These are phyloP conservation scores for Drosophila subpulchrella DNA, from an alignment of 1,140 invertebrate genomes.

Conservation along the genomic window DNA sequence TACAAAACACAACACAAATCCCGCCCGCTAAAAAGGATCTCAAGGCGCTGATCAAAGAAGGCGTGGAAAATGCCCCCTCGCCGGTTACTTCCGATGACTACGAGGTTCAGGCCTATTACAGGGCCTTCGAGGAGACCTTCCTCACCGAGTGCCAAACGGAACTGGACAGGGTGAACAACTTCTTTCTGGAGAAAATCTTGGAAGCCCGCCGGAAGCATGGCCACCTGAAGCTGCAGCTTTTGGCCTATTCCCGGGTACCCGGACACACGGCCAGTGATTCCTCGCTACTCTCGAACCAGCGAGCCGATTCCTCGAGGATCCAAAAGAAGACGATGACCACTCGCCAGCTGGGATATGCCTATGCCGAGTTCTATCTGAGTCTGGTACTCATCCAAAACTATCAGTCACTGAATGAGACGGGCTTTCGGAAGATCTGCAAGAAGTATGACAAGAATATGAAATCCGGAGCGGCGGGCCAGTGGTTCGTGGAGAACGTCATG, in stretches of 20 bases:
- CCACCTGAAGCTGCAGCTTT: slow-evolving; percentile 93
- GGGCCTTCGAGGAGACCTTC: slow-evolving; percentile 97
- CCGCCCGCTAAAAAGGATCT: slow-evolving; percentile 46
- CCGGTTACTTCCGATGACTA: not conserved
- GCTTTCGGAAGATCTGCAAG: slow-evolving; percentile 99
- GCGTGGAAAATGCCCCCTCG: slow-evolving; percentile 48
- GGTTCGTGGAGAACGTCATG: slow-evolving; percentile 36
- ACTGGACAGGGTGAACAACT: slow-evolving; percentile 97
- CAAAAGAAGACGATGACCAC: slow-evolving; percentile 85
- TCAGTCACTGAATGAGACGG: slow-evolving; percentile 98
- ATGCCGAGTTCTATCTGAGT: slow-evolving; percentile 99
- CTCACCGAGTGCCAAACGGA: slow-evolving; percentile 97
- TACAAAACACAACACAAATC: too few relatives aligned
- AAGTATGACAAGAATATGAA: slow-evolving; percentile 96
- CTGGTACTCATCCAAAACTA: slow-evolving; percentile 96
- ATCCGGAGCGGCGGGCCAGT: slow-evolving; percentile 20
- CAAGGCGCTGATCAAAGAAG: slow-evolving; percentile 59
- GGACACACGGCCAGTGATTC: slow-evolving; percentile 31
- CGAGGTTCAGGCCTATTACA: slow-evolving; percentile 87
- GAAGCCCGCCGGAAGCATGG: slow-evolving; percentile 97
- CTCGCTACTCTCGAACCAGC: slow-evolving; percentile 18
- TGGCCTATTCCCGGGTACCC: slow-evolving; percentile 21
- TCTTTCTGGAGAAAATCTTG: slow-evolving; percentile 98
- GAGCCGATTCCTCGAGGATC: not conserved
- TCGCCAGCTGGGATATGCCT: slow-evolving; percentile 97